phyloP scores from a whole-genome alignment of 2,113 vertebrate species.

The Sylvietta virens region DNA sequence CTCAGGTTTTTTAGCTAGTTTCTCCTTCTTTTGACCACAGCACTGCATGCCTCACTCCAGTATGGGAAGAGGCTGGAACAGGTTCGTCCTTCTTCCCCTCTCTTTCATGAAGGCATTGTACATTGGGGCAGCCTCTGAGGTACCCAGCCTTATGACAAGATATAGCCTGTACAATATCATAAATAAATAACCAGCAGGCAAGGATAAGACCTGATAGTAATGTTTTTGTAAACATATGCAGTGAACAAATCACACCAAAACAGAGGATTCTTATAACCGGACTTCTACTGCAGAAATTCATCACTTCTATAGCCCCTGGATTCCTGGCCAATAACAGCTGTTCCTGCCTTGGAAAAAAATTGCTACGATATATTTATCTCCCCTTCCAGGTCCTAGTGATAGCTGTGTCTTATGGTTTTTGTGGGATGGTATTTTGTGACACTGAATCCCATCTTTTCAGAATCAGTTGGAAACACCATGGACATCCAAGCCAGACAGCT shows the following conservation, averaged over 20 bases:
- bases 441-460: background rate
- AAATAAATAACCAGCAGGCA: background rate
- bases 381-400: background rate
- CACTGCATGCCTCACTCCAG: background rate
- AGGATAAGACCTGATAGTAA: background rate
- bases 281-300: background rate
- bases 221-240: background rate
- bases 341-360: background rate
- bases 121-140: background rate
- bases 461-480: background rate
- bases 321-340: background rate
- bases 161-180: background rate
- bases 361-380: background rate
- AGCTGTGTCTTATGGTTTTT: background rate
- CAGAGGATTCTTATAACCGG: background rate
- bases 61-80: background rate
- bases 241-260: background rate
- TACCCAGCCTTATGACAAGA: background rate
- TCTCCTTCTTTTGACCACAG: background rate
- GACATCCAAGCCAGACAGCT: background rate
- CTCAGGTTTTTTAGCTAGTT: background rate
- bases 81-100: background rate
- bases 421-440: background rate
- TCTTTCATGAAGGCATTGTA: background rate
- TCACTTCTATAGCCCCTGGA: background rate